These are phyloP conservation scores for Nothobranchius kuhntae DNA, from an alignment of 2,113 vertebrate species.

Conservation along the genomic window DNA sequence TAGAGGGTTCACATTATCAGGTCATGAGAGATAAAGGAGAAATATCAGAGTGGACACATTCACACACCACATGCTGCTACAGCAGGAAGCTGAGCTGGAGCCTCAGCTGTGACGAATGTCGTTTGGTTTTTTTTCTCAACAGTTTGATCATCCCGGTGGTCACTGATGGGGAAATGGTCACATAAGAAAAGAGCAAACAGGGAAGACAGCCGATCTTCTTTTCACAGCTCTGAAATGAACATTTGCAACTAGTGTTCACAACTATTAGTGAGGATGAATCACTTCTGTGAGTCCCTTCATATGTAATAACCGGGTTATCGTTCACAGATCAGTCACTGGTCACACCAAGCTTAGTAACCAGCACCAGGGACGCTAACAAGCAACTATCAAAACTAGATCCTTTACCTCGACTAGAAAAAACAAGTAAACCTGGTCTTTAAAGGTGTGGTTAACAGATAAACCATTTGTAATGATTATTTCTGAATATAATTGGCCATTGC, in stretches of 20 bases:
- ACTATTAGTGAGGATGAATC: slow-evolving; percentile 52
- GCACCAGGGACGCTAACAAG: too few species aligned
- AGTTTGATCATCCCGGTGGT: slow-evolving; percentile 69
- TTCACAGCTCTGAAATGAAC: slow-evolving; percentile 5
- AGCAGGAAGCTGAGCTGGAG: slow-evolving; percentile 44
- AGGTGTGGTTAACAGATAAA: too few species aligned
- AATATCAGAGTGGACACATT: slow-evolving; percentile 79
- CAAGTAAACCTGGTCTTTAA: too few species aligned
- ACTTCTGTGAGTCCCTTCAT: slow-evolving; percentile 29
- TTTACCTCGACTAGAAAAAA: too few species aligned
- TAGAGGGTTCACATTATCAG: slow-evolving; percentile 80
- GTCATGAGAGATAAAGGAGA: slow-evolving; percentile 72
- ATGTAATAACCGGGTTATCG: slow-evolving; percentile 56
- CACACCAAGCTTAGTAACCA: too few species aligned
- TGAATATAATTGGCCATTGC: too few species aligned
- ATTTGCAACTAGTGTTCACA: slow-evolving; percentile 22
- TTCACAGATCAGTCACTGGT: slow-evolving; percentile 48
- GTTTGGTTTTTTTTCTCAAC: slow-evolving; percentile 44
- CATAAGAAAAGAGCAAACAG: slow-evolving; percentile 42
- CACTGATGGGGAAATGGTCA: slow-evolving; percentile 59
- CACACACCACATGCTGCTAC: slow-evolving; percentile 46
- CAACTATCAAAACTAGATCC: too few species aligned
- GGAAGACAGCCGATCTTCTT: slow-evolving; percentile 28
- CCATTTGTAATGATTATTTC: too few species aligned
- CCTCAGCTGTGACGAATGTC: slow-evolving; percentile 61